Conservation (phyloP, 2,888 invertebrate genomes). For the Temnothorax unifasciatus region DNA sequence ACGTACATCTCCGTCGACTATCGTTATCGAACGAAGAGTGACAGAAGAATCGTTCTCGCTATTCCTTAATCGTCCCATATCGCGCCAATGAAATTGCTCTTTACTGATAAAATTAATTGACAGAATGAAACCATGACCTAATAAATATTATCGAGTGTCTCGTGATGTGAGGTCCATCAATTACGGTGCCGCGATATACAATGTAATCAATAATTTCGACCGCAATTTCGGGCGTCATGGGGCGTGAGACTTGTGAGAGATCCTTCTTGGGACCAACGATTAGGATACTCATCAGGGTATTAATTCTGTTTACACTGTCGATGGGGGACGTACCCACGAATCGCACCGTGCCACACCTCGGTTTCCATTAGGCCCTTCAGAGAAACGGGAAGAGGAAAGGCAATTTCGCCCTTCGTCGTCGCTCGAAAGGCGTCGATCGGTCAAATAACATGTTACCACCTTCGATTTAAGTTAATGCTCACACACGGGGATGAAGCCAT, state of each 20-base stretch:
- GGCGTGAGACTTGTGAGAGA: background rate
- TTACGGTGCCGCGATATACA: background rate
- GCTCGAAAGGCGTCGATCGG: constrained; percentile 65
- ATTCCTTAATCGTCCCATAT: background rate
- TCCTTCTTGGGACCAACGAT: constrained; percentile 40
- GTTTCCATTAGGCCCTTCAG: constrained; percentile 63
- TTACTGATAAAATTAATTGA: constrained; percentile 1
- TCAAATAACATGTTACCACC: constrained; percentile 80
- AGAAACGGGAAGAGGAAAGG: constrained; percentile 56
- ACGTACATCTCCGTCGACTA: background rate
- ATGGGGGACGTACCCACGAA: constrained; percentile 34
- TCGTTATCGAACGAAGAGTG: background rate
- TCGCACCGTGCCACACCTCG: constrained; percentile 26
- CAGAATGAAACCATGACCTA: background rate
- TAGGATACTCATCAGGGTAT: constrained; percentile 49
- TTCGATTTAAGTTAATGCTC: constrained; percentile 64
- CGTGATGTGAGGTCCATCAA: background rate
- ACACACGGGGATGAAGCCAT: constrained; percentile 75
- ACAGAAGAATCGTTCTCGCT: background rate
- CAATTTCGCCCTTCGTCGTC: constrained; percentile 68
- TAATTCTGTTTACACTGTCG: constrained; percentile 75
- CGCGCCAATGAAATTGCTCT: background rate
- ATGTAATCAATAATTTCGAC: constrained; percentile 45
- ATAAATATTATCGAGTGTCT: background rate
- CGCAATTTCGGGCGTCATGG: constrained; percentile 28